Evolutionary conservation across 1,140 invertebrate genomes (phyloP).

Genomic region (Dolichoris vasculosae): DNA sequence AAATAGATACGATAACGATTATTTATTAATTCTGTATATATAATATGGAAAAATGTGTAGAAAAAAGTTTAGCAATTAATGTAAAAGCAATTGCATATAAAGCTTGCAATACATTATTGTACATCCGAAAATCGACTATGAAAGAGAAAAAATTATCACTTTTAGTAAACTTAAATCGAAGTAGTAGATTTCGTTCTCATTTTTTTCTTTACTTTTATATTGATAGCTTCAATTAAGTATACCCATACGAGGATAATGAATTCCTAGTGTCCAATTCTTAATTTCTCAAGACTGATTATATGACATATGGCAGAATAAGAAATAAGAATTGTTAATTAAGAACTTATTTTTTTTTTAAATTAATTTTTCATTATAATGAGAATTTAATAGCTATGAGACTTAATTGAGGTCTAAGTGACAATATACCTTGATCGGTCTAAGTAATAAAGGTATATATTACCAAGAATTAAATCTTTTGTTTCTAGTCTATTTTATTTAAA

Average conservation of each 20-base stretch:
- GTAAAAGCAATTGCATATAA: constrained; percentile 37
- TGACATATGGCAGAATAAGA: constrained; percentile 38
- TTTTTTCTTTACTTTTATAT: constrained; percentile 41
- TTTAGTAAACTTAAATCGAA: constrained; percentile 24
- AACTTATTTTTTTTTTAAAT: constrained; percentile 11
- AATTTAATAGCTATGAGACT: constrained; percentile 30
- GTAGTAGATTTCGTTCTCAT: constrained; percentile 40
- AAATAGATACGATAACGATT: constrained; percentile 31
- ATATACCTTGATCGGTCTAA: background rate
- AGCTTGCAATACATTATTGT: constrained; percentile 38
- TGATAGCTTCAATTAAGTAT: constrained; percentile 32
- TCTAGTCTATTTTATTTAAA: constrained; percentile 63
- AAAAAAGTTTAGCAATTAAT: constrained; percentile 45
- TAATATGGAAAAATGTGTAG: constrained; percentile 40
- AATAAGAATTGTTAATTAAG: background rate
- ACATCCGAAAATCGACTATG: constrained; percentile 34
- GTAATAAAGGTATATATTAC: constrained; percentile 9
- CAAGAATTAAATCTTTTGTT: constrained; percentile 54
- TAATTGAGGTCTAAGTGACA: constrained; percentile 22
- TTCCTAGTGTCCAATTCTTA: constrained; percentile 33
- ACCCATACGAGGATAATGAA: background rate
- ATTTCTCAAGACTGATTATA: constrained; percentile 65
- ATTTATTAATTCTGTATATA: constrained; percentile 55
- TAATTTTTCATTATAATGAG: background rate
- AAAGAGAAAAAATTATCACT: constrained; percentile 19